Evolutionary conservation across 30 jellyfish, hydroid and myxozoan species (phyloP).

Genomic region (Catostylus mosaicus): DNA sequence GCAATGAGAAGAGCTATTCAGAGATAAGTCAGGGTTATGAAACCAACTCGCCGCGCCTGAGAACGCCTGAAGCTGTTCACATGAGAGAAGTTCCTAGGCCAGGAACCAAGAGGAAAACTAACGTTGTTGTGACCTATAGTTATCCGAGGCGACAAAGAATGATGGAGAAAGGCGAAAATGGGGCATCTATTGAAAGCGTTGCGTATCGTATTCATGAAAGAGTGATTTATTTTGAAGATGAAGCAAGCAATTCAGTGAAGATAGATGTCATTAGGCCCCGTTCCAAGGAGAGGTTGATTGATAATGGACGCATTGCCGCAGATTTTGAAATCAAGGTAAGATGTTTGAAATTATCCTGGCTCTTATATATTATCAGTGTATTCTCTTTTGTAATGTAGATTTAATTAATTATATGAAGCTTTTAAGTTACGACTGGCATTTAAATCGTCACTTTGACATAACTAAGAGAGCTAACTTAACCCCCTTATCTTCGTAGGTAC

Average conservation of each 20-base stretch:
- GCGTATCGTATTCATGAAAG: neutral
- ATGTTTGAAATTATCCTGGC: neutral
- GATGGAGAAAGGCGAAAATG: neutral
- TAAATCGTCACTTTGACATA: too few species aligned
- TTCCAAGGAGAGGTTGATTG: neutral
- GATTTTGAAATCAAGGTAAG: neutral
- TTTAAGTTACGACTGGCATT: too few species aligned
- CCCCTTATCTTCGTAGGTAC: too few species aligned
- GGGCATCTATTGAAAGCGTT: constrained; percentile 6
- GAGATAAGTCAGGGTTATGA: neutral
- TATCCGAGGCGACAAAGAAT: constrained; percentile 17
- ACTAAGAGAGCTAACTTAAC: too few species aligned
- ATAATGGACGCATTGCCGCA: neutral
- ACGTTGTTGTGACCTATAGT: constrained; percentile 15
- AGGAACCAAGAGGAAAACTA: neutral
- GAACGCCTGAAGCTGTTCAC: neutral
- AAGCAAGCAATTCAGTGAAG: neutral
- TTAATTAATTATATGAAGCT: too few species aligned
- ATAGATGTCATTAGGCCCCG: neutral
- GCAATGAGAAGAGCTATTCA: neutral
- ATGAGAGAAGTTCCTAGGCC: neutral
- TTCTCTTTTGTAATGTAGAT: too few species aligned
- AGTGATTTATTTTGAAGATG: neutral
- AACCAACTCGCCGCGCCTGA: neutral
- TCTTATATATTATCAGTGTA: too few species aligned